phyloP scores from a whole-genome alignment of 2,888 invertebrate genomes.

The Rotaria macrura region DNA sequence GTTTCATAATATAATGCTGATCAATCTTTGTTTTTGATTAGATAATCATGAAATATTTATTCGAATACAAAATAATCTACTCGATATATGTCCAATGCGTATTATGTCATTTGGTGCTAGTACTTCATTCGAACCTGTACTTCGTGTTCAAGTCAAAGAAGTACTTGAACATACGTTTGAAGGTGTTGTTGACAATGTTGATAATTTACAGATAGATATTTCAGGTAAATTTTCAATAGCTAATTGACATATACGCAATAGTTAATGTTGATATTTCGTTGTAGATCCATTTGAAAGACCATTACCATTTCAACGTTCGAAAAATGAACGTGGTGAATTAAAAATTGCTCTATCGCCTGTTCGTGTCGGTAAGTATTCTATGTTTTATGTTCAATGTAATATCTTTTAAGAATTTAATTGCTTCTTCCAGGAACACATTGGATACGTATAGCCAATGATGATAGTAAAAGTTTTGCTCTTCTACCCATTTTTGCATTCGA shows the following conservation, averaged over 20 bases:
- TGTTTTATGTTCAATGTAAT: not conserved
- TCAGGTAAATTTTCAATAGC: not conserved
- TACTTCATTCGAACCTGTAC: not conserved
- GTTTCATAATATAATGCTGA: no score
- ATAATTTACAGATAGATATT: not conserved
- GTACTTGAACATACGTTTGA: not conserved
- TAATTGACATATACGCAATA: no score
- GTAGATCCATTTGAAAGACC: not conserved
- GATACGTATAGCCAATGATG: not conserved
- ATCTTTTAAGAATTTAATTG: not conserved
- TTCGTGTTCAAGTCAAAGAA: conserved; percentile 19
- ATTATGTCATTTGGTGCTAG: not conserved
- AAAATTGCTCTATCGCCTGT: not conserved
- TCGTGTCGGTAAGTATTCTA: not conserved
- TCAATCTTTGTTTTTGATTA: not conserved
- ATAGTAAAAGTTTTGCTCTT: not conserved
- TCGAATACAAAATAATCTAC: not conserved
- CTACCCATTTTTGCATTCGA: not conserved
- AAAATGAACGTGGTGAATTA: conserved; percentile 7
- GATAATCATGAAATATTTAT: conserved; percentile 18
- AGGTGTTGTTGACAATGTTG: not conserved
- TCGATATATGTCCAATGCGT: conserved; percentile 3
- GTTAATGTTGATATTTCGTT: no score
- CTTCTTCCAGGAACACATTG: not conserved
- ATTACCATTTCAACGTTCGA: not conserved